Base-by-base conservation (phyloP, 2,113 vertebrate genomes). In the Coracopsis vasa region DNA sequence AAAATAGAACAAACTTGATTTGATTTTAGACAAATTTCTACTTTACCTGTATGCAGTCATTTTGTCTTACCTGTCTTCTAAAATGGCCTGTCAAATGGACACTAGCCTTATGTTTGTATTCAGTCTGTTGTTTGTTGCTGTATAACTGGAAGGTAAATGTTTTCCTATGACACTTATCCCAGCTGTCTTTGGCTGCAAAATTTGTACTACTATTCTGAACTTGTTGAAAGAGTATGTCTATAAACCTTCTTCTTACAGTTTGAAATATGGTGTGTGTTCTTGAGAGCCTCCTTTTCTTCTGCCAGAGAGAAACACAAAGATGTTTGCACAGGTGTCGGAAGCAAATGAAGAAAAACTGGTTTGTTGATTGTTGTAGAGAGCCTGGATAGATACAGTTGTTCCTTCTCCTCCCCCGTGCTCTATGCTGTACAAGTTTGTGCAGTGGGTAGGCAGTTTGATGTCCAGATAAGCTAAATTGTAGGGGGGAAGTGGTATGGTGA, bases 311-410 rank as follows among this genome's bases (percentile, higher is more conserved):
- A 78, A 77, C 33, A 51, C n/a, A 42, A 33, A 93, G 54, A 39
- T 88, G 62, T 93, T 95, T 94, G 90, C 48, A 48, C 88, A 90
- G 88, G 85, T 96, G 92, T 97, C 5, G 0, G 75, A 93, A 82
- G 75, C 87, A 93, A 88, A 89, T 71, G 87, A 91, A 80, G 92
- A 97, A 94, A 96, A 97, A 94, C 94, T 95, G 90, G 95, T 97
- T 97, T 97, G 75, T 95, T 96, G 92, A 81, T 97, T 89, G 66
- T n/a, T 27, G 2, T n/a, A 74, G 67, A 42, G 75, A 84, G 86
- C 88, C 51, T 86, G 90, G 88, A 80, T 85, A 75, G 94, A 88
- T 90, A 13, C 6, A 50, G 37, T 70, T 91, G 62, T 86, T 85
- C 60, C 39, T 90, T 48, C 65, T 92, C 45, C 70, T 87, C 37